Evolutionary conservation across 2,888 invertebrate species (phyloP).

Genomic region (Lycaena phlaeas): DNA sequence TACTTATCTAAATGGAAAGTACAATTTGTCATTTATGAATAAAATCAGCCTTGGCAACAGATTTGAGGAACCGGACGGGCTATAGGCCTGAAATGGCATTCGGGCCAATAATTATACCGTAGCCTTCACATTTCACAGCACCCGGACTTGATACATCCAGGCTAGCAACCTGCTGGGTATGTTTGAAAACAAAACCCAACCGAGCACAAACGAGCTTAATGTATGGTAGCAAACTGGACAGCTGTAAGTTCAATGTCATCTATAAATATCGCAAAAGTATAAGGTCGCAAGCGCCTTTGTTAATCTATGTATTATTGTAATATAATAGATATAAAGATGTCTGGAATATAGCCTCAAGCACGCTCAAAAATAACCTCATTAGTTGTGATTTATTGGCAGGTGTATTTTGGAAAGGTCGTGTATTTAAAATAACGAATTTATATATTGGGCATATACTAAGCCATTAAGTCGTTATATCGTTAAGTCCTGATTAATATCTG

Average conservation of each 20-base stretch:
- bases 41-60: slow-evolving; percentile 15
- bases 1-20: neutral
- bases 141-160: slow-evolving; percentile 66
- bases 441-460: no score
- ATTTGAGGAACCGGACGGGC: slow-evolving; percentile 23
- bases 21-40: slow-evolving; percentile 2
- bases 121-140: slow-evolving; percentile 70
- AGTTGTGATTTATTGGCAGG: no score
- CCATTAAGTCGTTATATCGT: no score
- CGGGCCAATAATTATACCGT: slow-evolving; percentile 51
- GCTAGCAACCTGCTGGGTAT: slow-evolving; percentile 15
- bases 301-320: no score
- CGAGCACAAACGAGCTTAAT: no score
- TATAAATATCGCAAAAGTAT: neutral
- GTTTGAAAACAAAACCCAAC: slow-evolving; percentile 1
- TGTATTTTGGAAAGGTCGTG: no score
- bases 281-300: neutral
- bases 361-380: no score
- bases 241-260: slow-evolving; percentile 1
- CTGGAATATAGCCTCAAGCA: no score
- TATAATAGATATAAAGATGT: neutral
- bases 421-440: no score
- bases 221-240: neutral
- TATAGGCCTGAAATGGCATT: slow-evolving; percentile 47
- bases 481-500: no score